Evolutionary conservation across 2,888 invertebrate species (phyloP), one percentile per base, ranked within the genome.

Genomic region (Amphipoea oculea): DNA sequence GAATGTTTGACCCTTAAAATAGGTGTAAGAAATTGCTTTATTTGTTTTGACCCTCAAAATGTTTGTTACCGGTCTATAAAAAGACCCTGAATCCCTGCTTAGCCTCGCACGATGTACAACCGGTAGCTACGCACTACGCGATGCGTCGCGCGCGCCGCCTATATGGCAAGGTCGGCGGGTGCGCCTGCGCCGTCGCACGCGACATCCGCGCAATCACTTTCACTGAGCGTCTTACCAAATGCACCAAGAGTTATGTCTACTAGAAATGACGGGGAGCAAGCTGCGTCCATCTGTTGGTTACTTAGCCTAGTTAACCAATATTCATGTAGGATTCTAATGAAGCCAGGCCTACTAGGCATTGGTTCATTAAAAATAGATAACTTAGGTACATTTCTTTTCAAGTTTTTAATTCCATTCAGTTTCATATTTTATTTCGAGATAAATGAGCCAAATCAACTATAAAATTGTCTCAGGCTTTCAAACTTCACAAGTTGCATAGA

Each of bases 151-250:
- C 85, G 81, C 88, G 88, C 89, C 88, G 87, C 90, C 90, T 95
- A 95, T 95, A 96, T 94, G 96, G 96, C 96, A 96, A 96, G 96
- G 96, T 96, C 96, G 95, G 92, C 94, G 91, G 93, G 94, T 94
- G 93, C 92, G 91, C 91, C 89, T 86, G 89, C 91, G 90, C 91
- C 84, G 85, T 90, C 92, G 94, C 95, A 95, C 95, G 96, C 96
- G 96, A 96, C 96, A 95, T 92, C 92, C 90, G 94, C 94, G 95
- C 95, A 95, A 95, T 96, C 96, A 96, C 96, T 96, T 97, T 96
- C 96, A 96, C 96, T 94, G 93, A 93, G 92, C 91, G 91, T 93
- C 92, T 94, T 95, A 94, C 95, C 94, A 95, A 96, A 95, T 93
- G 93, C 94, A 94, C 91, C 90, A 81, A 86, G 92, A 94, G 73